A percentile compares a stretch with the other conserved stretches of the same genome.
These are phyloP conservation scores for Hydropsyche tenuis DNA, from an alignment of 1,140 invertebrate genomes.

Conservation along the genomic window DNA sequence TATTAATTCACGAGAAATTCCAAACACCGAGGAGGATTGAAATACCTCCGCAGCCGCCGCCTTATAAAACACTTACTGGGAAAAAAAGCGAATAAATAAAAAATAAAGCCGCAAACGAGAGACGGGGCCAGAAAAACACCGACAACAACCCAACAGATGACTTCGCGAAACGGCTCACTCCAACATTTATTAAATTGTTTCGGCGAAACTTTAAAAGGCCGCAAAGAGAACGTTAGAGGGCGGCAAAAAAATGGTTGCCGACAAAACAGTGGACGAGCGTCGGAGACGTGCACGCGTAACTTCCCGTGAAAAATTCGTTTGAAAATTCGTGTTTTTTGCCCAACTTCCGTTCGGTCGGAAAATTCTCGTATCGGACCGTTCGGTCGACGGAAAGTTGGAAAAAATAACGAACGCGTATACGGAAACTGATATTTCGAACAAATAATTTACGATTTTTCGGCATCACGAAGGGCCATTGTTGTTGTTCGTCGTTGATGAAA, in stretches of 20 bases:
- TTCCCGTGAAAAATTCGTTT: constrained; percentile 17
- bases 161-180: constrained; percentile 21
- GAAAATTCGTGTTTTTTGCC: constrained; percentile 8
- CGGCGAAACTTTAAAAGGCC: constrained; percentile 25
- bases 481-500: not conserved
- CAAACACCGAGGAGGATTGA: not conserved
- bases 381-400: not conserved
- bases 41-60: too few relatives aligned
- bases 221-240: not conserved
- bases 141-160: constrained; percentile 15
- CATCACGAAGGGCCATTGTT: not conserved
- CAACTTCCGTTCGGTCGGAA: constrained; percentile 16
- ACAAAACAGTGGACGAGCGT: not conserved
- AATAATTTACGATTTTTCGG: constrained; percentile 7
- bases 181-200: constrained; percentile 28
- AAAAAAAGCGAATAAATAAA: too few relatives aligned
- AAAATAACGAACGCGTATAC: too few relatives aligned
- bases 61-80: too few relatives aligned
- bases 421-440: constrained; percentile 12
- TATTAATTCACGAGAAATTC: constrained; percentile 26
- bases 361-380: constrained; percentile 12
- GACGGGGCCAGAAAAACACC: too few relatives aligned
- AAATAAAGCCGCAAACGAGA: too few relatives aligned
- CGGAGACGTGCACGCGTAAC: not conserved
- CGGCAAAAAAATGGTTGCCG: not conserved